Evolutionary conservation across 2,797 vertebrate genomes (phyloP), one percentile per base, ranked within the genome.

Genomic region (Phataginus tetradactyla): DNA sequence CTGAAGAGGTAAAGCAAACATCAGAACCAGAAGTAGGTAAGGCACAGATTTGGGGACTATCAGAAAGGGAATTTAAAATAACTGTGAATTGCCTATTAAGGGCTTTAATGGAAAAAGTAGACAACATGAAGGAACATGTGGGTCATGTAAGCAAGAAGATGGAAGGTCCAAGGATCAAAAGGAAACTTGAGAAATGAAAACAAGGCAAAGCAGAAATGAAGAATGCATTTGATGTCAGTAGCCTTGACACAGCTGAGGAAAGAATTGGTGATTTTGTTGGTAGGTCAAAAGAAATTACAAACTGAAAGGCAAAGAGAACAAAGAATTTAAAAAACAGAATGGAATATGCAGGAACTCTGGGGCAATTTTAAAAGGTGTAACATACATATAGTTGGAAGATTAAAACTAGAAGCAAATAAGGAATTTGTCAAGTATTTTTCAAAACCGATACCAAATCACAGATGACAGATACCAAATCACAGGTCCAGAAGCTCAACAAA

Each of bases 11-110:
- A 86, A 66, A 85, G 45, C 32, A 79, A 71, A 39, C 27, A 78
- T 77, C 39, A 77, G 17, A 74, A 81, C 57, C 42, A 74, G 55
- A 85, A 12, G 7, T 81, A 80, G 12, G 66, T 29, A 61, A 34
- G 29, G 25, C 11, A 11, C 5, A 10, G 49, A 84, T 63, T 32
- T 84, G 51, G 13, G 18, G 59, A 64, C 42, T 84, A 84, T 78
- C 59, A 88, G 53, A 95, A 77, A 83, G 45, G 20, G 5, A 84
- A 75, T 66, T 55, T 74, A 59, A 79, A 95, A 80, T 72, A 91
- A 61, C 53, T 34, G 21, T 63, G 29, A 78, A 39, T 63, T 32
- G 39, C 57, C 64, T 37, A 4, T 64, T 81, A 68, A 81, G 3
- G 32, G 66, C 10, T 57, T 66, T 80, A 68, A 21, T 68, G 80